Conservation (phyloP, 30 jellyfish, hydroid and myxozoan genomes). For the Haliclystus octoradiatus region DNA sequence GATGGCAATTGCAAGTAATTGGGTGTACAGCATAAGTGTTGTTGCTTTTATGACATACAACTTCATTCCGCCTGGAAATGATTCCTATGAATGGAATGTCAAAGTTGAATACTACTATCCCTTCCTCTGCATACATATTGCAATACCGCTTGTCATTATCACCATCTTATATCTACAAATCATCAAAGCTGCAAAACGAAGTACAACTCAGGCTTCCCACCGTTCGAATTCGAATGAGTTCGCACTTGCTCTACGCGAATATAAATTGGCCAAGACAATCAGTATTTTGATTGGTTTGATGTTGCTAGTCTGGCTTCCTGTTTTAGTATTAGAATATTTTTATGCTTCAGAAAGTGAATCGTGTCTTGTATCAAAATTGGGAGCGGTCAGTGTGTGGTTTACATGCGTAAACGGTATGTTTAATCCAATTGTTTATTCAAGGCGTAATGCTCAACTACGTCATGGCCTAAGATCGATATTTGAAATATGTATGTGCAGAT, state of each 20-base stretch:
- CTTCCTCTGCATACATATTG: slow-evolving; percentile 39
- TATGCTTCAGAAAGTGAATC: slow-evolving; percentile 26
- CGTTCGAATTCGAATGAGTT: not conserved
- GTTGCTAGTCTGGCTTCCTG: slow-evolving; percentile 66
- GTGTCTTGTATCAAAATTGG: slow-evolving; percentile 44
- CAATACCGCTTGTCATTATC: slow-evolving; percentile 29
- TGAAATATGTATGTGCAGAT: not conserved
- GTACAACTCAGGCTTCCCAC: not conserved
- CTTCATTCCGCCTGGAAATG: slow-evolving; percentile 11
- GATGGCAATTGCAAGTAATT: slow-evolving; percentile 2
- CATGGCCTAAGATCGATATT: not conserved
- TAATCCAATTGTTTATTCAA: slow-evolving; percentile 44
- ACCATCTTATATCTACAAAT: slow-evolving; percentile 15
- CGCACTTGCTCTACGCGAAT: slow-evolving; percentile 8
- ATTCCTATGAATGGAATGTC: slow-evolving; percentile 43
- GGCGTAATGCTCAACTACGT: slow-evolving; percentile 41
- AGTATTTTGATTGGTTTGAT: slow-evolving; percentile 43
- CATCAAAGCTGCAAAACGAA: not conserved
- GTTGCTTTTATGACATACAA: slow-evolving; percentile 31
- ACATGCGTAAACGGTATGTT: slow-evolving; percentile 35
- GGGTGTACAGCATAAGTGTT: slow-evolving; percentile 34
- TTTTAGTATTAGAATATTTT: slow-evolving; percentile 39
- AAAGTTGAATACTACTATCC: slow-evolving; percentile 31
- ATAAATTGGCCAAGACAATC: slow-evolving; percentile 44
- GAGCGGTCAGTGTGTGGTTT: slow-evolving; percentile 68